phyloP scores from a whole-genome alignment of 2,113 vertebrate species.

The Peromyscus maniculatus region DNA sequence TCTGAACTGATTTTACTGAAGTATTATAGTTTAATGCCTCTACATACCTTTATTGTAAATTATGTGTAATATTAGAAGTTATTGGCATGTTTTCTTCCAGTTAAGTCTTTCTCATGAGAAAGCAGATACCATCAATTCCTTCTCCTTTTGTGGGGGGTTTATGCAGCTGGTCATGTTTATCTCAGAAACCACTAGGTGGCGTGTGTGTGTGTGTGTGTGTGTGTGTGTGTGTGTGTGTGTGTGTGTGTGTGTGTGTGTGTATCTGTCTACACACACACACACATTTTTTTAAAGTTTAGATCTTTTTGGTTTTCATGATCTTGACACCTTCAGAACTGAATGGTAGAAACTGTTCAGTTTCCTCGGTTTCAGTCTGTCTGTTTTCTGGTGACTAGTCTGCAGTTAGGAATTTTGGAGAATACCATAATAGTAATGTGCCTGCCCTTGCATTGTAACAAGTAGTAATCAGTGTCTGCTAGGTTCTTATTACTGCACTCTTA shows the following conservation, averaged over 20 bases:
- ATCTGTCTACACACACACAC: neutral
- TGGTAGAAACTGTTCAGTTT: neutral
- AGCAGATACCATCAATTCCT: neutral
- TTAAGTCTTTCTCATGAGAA: neutral
- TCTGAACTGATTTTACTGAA: slow-evolving; percentile 38
- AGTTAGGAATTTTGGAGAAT: neutral
- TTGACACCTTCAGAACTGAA: neutral
- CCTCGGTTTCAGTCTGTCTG: neutral
- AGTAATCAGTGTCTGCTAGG: neutral
- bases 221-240: neutral
- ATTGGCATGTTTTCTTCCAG: neutral
- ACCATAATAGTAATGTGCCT: neutral
- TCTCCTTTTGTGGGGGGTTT: neutral
- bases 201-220: neutral
- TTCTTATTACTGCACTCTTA: neutral
- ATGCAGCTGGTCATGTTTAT: neutral
- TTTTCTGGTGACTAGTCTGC: neutral
- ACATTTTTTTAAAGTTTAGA: neutral
- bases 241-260: no score
- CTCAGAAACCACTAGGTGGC: slow-evolving; percentile 23
- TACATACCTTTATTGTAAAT: neutral
- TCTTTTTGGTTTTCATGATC: slow-evolving; percentile 14
- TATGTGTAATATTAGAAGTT: neutral
- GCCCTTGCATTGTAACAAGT: neutral
- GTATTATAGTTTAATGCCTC: slow-evolving; percentile 27